Conservation (phyloP, 2,797 vertebrate genomes). For the Falco naumanni region DNA sequence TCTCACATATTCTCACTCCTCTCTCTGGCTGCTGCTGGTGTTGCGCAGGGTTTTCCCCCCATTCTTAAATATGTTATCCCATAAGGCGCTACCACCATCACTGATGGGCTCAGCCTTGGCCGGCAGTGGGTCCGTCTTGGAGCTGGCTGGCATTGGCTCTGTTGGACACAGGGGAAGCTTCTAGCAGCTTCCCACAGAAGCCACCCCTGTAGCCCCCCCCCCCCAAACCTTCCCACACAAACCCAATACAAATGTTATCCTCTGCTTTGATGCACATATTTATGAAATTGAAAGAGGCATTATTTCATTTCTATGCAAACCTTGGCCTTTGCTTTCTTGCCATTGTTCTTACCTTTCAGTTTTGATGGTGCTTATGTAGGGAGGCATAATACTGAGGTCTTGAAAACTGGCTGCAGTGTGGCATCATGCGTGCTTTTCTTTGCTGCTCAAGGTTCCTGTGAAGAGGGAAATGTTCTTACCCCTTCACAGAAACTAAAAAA, state of each 20-base stretch:
- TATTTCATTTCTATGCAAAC: not conserved
- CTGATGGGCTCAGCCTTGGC: too few species aligned
- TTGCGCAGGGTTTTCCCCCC: too few species aligned
- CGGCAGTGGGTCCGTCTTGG: too few species aligned
- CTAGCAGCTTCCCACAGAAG: not conserved
- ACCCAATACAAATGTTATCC: not conserved
- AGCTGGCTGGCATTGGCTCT: not conserved
- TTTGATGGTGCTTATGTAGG: not conserved
- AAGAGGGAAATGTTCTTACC: fast-evolving
- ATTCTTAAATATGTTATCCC: too few species aligned
- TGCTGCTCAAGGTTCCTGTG: not conserved
- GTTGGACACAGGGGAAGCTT: not conserved
- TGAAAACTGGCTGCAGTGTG: not conserved
- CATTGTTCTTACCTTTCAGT: not conserved
- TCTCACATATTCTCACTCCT: too few species aligned
- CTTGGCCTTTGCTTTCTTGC: not conserved
- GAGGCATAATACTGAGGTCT: not conserved
- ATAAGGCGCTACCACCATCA: too few species aligned
- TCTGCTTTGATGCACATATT: not conserved
- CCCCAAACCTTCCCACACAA: not conserved
- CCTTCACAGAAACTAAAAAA: not conserved
- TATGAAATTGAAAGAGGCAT: not conserved
- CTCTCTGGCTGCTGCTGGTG: too few species aligned
- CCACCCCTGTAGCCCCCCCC: not conserved
- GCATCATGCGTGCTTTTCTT: not conserved